A percentile compares a stretch with the other conserved stretches of the same genome.
Conservation (phyloP, 2,888 invertebrate species). For the Leucoptera coffeella region DNA sequence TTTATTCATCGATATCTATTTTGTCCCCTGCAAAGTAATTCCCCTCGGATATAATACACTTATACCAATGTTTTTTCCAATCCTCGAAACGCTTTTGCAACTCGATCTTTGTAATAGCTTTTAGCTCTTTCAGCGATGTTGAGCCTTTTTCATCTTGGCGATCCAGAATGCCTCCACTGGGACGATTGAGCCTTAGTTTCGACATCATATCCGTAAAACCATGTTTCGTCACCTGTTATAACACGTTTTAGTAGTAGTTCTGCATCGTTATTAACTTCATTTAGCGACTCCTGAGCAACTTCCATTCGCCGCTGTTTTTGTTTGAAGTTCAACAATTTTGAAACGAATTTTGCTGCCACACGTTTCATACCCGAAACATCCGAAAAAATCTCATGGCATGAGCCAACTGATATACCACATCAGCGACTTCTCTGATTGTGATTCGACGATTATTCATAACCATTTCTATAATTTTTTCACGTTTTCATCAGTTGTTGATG, state of each 20-base stretch:
- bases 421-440: conserved; percentile 3
- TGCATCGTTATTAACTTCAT: not conserved
- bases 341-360: not conserved
- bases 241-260: not conserved
- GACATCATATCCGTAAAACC: not conserved
- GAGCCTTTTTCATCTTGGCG: no score
- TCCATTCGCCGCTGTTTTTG: conserved; percentile 1
- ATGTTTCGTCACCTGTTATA: conserved; percentile 1
- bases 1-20: no score
- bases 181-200: conserved; percentile 1
- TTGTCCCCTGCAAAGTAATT: not conserved
- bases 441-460: conserved; percentile 8
- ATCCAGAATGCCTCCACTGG: not conserved
- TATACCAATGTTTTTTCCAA: not conserved
- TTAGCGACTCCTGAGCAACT: not conserved
- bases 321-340: not conserved
- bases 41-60: not conserved
- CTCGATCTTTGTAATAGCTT: not conserved
- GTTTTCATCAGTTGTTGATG: conserved; percentile 12
- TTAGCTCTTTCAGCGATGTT: not conserved
- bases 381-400: not conserved
- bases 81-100: not conserved
- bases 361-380: conserved; percentile 1
- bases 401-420: conserved; percentile 2
- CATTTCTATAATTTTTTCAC: conserved; percentile 10